These are phyloP conservation scores for Melitaea cinxia DNA, from an alignment of 1,140 invertebrate species.

Conservation along the genomic window DNA sequence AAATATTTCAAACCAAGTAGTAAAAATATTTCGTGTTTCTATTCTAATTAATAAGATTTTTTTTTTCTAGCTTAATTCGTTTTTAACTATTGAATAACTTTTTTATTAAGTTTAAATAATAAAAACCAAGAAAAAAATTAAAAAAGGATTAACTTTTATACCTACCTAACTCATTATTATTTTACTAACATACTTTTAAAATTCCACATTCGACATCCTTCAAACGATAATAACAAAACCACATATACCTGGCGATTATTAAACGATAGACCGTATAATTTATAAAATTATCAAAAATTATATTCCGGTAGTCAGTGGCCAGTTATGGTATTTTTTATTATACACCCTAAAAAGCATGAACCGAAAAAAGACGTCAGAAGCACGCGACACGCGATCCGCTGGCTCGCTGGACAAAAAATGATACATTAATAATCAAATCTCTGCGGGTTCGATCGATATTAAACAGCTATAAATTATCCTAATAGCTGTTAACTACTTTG, in stretches of 20 bases:
- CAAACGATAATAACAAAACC: conserved; percentile 53
- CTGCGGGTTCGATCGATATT: conserved; percentile 67
- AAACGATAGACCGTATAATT: conserved; percentile 74
- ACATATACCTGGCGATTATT: conserved; percentile 65
- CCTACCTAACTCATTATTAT: not conserved
- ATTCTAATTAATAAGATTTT: too few species aligned
- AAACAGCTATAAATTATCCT: conserved; percentile 80
- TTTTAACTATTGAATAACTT: too few species aligned
- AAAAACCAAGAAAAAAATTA: too few species aligned
- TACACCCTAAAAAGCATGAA: conserved; percentile 55
- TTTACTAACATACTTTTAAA: not conserved
- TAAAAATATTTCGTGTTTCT: too few species aligned
- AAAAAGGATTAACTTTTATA: too few species aligned
- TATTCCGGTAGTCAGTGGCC: conserved; percentile 79
- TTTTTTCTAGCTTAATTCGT: too few species aligned
- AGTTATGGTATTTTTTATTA: conserved; percentile 72
- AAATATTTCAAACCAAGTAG: too few species aligned
- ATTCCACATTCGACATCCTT: conserved; percentile 20
- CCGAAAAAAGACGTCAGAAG: conserved; percentile 68
- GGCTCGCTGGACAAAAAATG: conserved; percentile 63
- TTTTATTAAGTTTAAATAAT: too few species aligned
- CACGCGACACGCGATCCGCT: conserved; percentile 78
- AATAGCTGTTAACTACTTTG: conserved; percentile 71
- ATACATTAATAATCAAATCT: conserved; percentile 74
- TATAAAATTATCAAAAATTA: conserved; percentile 80